Percentiles rank a stretch among this genome's conserved stretches.
phyloP scores from a whole-genome alignment of 2,888 invertebrate species.

The Oegoconia quadripuncta region DNA sequence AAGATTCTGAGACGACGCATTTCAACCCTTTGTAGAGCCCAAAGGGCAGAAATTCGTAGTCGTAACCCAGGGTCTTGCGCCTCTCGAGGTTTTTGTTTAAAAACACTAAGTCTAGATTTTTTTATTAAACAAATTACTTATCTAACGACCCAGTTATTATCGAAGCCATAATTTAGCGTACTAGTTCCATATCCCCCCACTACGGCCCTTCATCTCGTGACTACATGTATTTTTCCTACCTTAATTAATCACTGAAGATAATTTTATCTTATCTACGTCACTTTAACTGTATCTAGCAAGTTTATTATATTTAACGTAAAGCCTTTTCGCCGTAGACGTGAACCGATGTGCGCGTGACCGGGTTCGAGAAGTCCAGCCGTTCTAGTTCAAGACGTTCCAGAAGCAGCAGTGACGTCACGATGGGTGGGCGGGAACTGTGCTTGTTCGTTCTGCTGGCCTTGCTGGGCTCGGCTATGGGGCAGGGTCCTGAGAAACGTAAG shows the following conservation, averaged over 20 bases:
- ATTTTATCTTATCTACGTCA: conserved; percentile 44
- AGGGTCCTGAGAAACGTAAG: conserved; percentile 59
- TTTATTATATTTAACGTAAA: conserved; percentile 36
- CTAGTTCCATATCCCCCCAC: conserved; percentile 5
- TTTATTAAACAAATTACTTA: background rate
- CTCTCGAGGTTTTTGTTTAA: too few relatives aligned
- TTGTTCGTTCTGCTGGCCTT: conserved; percentile 38
- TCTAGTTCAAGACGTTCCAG: background rate
- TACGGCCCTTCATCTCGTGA: conserved; percentile 55
- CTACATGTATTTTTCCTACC: conserved; percentile 65
- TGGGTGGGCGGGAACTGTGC: conserved; percentile 30
- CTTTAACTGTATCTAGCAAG: conserved; percentile 26
- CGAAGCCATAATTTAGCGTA: too few relatives aligned
- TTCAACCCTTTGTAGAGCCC: too few relatives aligned
- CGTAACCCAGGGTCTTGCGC: too few relatives aligned
- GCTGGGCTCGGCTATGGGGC: conserved; percentile 36
- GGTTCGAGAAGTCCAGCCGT: conserved; percentile 11
- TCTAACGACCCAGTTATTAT: background rate
- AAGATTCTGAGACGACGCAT: too few relatives aligned
- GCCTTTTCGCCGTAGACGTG: conserved; percentile 53
- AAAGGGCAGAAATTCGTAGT: too few relatives aligned
- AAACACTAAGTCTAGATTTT: too few relatives aligned
- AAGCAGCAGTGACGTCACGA: conserved; percentile 10
- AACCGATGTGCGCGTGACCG: conserved; percentile 34
- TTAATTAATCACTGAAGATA: conserved; percentile 60